Conservation (phyloP, 2,888 invertebrate species). For the Zele albiditarsus region DNA sequence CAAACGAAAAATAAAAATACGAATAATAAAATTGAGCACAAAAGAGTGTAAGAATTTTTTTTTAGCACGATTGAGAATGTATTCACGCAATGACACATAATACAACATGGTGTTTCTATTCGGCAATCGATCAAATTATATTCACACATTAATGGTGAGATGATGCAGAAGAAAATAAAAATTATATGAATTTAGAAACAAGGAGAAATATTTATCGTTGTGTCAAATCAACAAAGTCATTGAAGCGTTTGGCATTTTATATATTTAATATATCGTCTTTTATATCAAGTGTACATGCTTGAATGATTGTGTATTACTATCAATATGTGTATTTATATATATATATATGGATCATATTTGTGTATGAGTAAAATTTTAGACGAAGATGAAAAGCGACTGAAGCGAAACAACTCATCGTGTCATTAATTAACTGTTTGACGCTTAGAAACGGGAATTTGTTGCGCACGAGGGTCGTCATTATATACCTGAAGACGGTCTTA, state of each 20-base stretch:
- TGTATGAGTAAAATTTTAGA: background rate
- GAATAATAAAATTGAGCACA: background rate
- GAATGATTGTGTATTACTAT: background rate
- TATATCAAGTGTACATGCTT: background rate
- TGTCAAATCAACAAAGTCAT: constrained; percentile 32
- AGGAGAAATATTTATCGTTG: constrained; percentile 27
- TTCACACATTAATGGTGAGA: background rate
- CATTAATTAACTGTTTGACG: constrained; percentile 62
- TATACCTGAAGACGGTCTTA: constrained; percentile 35
- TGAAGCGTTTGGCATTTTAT: constrained; percentile 21
- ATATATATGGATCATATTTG: background rate
- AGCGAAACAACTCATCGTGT: constrained; percentile 55
- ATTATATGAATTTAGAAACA: constrained; percentile 3
- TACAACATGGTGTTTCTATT: background rate
- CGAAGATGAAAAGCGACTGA: constrained; percentile 48
- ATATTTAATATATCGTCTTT: constrained; percentile 13
- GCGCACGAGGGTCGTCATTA: constrained; percentile 45
- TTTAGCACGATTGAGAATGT: background rate
- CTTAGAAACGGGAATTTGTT: constrained; percentile 51
- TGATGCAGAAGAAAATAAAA: background rate
- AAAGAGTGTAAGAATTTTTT: background rate
- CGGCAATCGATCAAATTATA: constrained; percentile 8
- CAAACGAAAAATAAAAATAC: constrained; percentile 13
- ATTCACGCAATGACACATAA: constrained; percentile 6
- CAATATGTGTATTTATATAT: background rate